Evolutionary conservation across 2,797 vertebrate genomes (phyloP).

Genomic region (Acanthopagrus latus): DNA sequence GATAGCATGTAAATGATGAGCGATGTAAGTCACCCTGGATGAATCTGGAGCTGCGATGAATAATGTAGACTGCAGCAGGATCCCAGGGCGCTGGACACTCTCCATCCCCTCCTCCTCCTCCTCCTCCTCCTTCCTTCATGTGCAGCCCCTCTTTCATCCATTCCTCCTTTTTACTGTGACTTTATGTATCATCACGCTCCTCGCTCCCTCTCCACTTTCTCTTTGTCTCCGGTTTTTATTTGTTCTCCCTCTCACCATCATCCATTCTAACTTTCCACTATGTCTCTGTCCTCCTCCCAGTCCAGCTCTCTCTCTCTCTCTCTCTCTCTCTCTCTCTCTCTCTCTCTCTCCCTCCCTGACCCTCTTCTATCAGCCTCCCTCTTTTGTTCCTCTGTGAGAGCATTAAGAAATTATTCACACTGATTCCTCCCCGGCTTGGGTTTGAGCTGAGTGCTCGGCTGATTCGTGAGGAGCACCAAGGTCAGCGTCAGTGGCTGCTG

Average conservation of each 20-base stretch:
- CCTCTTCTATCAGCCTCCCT: constrained; percentile 11
- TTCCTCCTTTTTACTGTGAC: constrained; percentile 29
- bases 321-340: neutral
- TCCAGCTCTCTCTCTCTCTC: neutral
- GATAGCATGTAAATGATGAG: constrained; percentile 75
- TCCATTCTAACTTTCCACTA: constrained; percentile 29
- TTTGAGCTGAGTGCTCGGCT: constrained; percentile 46
- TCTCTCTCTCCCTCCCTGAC: neutral
- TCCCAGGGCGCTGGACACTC: constrained; percentile 57
- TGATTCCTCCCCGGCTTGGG: constrained; percentile 51
- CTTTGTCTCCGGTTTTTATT: constrained; percentile 32
- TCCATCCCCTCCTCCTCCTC: neutral
- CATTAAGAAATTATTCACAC: constrained; percentile 76
- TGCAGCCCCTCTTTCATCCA: constrained; percentile 33
- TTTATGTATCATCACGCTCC: constrained; percentile 56
- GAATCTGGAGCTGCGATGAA: constrained; percentile 69
- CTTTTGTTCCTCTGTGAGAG: constrained; percentile 50
- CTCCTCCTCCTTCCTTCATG: constrained; percentile 20
- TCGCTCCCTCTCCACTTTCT: constrained; percentile 13
- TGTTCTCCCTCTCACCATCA: constrained; percentile 31
- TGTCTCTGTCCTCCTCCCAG: neutral
- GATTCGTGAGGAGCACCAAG: constrained; percentile 59
- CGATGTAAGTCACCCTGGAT: constrained; percentile 74
- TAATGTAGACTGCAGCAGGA: constrained; percentile 69
- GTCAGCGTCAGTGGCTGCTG: constrained; percentile 53